Percentiles rank a stretch among this genome's conserved stretches.
Evolutionary conservation across 2,113 vertebrate genomes (phyloP).

Genomic region (Amazona guildingii): DNA sequence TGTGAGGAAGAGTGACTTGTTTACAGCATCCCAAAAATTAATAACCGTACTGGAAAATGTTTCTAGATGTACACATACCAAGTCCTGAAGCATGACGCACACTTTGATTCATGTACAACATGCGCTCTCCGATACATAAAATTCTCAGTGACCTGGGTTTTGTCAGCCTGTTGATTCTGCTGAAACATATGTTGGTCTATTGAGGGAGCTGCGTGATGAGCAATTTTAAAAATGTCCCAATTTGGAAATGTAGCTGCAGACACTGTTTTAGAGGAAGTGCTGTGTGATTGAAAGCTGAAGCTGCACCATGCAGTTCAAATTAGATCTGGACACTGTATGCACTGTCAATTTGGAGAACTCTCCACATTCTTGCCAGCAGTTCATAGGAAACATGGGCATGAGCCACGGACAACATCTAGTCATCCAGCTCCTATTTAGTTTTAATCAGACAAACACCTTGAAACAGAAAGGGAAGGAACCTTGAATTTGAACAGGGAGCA

Average conservation of each 20-base stretch:
- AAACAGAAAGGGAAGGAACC: conserved; percentile 6
- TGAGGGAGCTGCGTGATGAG: conserved; percentile 8
- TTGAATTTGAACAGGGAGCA: neutral
- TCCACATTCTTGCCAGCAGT: conserved; percentile 33
- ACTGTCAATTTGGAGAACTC: conserved; percentile 34
- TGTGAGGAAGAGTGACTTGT: conserved; percentile 46
- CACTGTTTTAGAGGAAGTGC: conserved; percentile 39
- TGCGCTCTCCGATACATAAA: neutral
- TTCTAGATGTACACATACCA: neutral
- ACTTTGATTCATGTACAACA: conserved; percentile 47
- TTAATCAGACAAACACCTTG: conserved; percentile 3
- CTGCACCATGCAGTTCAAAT: conserved; percentile 48
- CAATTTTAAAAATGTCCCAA: conserved; percentile 46
- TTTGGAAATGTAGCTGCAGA: conserved; percentile 51
- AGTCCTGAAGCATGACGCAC: neutral
- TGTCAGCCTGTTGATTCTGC: conserved; percentile 59
- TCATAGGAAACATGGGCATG: conserved; percentile 26
- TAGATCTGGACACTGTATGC: conserved; percentile 43
- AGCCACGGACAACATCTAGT: conserved; percentile 26
- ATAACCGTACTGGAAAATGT: conserved; percentile 50
- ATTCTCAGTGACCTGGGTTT: conserved; percentile 54
- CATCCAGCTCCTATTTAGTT: conserved; percentile 2
- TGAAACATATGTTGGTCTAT: conserved; percentile 47
- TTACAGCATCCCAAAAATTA: conserved; percentile 42
- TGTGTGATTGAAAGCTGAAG: conserved; percentile 51